Conservation (phyloP, 2,888 invertebrate species). For the Drosophila mettleri region DNA sequence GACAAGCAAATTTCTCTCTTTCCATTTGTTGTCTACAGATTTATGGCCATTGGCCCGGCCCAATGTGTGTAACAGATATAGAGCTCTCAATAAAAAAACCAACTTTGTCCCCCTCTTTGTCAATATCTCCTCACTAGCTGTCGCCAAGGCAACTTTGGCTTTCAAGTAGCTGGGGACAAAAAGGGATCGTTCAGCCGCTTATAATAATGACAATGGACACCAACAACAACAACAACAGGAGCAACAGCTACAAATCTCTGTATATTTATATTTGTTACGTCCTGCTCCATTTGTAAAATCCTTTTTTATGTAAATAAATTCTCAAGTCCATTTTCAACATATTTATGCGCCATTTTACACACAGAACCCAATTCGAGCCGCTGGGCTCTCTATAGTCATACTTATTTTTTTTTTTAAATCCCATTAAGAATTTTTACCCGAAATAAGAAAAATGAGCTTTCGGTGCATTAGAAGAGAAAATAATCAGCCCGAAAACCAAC, state of each 20-base stretch:
- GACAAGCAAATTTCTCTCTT: slow-evolving; percentile 12
- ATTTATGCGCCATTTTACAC: slow-evolving; percentile 80
- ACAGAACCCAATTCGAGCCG: slow-evolving; percentile 46
- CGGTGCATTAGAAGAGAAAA: slow-evolving; percentile 77
- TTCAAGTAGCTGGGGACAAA: slow-evolving; percentile 24
- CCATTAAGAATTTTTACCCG: slow-evolving; percentile 76
- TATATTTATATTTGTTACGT: slow-evolving; percentile 38
- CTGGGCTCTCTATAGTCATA: slow-evolving; percentile 44
- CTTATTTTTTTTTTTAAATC: slow-evolving; percentile 52
- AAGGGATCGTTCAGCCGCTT: slow-evolving; percentile 75
- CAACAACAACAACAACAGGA: slow-evolving; percentile 32
- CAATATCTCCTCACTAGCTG: slow-evolving; percentile 39
- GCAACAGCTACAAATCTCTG: slow-evolving; percentile 62
- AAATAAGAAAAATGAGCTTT: slow-evolving; percentile 80
- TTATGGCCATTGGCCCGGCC: slow-evolving; percentile 60
- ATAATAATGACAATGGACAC: slow-evolving; percentile 75
- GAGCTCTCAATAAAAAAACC: slow-evolving; percentile 41
- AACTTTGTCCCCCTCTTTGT: not conserved
- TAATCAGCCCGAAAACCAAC: slow-evolving; percentile 70
- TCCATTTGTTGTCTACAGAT: slow-evolving; percentile 43
- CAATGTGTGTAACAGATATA: slow-evolving; percentile 64
- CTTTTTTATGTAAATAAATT: slow-evolving; percentile 79
- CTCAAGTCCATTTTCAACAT: slow-evolving; percentile 79
- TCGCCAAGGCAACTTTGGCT: slow-evolving; percentile 55
- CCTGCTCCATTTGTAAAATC: slow-evolving; percentile 75